Conservation (phyloP, 2,888 invertebrate species). For the Dolomedes plantarius region DNA sequence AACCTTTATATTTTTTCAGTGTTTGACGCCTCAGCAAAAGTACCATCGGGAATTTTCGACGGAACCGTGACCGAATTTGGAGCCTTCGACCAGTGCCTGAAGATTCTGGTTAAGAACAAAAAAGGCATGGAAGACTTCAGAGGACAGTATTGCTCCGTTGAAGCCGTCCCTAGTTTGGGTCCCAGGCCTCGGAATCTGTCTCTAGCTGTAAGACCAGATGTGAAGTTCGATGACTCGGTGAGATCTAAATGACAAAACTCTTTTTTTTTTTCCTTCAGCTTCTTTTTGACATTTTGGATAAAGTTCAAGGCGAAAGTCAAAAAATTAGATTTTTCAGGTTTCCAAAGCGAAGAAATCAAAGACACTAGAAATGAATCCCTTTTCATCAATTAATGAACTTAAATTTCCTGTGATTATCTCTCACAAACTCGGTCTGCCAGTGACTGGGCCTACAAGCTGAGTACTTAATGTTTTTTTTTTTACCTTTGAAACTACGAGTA, state of each 20-base stretch:
- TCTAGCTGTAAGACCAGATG: not conserved
- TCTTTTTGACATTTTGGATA: too few relatives aligned
- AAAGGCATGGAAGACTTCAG: constrained; percentile 53
- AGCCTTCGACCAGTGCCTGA: constrained; percentile 61
- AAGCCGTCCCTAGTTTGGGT: constrained; percentile 44
- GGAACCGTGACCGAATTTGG: constrained; percentile 66
- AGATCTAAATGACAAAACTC: too few relatives aligned
- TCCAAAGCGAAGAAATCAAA: too few relatives aligned
- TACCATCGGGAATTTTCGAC: constrained; percentile 58
- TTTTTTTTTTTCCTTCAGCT: not conserved
- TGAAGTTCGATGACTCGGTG: constrained; percentile 56
- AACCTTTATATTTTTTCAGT: constrained; percentile 54
- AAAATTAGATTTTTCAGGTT: too few relatives aligned
- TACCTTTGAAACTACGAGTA: too few relatives aligned
- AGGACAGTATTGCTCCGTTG: constrained; percentile 61
- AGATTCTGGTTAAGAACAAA: constrained; percentile 55
- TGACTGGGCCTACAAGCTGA: too few relatives aligned
- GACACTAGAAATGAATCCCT: too few relatives aligned
- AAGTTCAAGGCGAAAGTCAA: too few relatives aligned
- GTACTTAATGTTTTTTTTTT: too few relatives aligned
- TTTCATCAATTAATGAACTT: too few relatives aligned
- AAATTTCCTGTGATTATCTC: too few relatives aligned
- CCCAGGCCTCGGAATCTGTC: constrained; percentile 46
- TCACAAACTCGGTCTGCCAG: too few relatives aligned
- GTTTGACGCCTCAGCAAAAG: constrained; percentile 59